A percentile compares a stretch with the other conserved stretches of the same genome.
Conservation (phyloP, 2,113 vertebrate species). For the Nothoprocta pentlandii region DNA sequence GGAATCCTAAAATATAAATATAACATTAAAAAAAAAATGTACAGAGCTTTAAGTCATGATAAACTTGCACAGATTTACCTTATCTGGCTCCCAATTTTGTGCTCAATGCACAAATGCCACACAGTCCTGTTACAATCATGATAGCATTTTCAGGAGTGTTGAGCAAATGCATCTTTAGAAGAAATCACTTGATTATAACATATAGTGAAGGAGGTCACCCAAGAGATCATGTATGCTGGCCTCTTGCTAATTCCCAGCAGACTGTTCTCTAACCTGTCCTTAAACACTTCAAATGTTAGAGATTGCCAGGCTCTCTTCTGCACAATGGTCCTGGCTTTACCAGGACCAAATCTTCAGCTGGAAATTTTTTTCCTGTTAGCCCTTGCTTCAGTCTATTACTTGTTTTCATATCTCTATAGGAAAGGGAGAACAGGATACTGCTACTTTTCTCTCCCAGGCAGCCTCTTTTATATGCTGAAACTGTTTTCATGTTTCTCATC, state of each 20-base stretch:
- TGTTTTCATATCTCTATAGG: not conserved
- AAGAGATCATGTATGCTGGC: not conserved
- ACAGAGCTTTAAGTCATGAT: not conserved
- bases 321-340: not conserved
- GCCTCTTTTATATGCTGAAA: not conserved
- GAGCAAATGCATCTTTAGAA: not conserved
- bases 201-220: not conserved
- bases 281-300: not conserved
- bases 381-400: not conserved
- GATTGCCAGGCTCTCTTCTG: fast-evolving
- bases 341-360: not conserved
- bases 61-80: not conserved
- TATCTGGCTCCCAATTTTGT: not conserved
- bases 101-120: not conserved
- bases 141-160: not conserved
- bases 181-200: not conserved
- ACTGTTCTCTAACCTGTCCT: not conserved
- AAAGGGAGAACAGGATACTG: not conserved
- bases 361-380: not conserved
- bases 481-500: not conserved
- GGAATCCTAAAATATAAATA: not conserved
- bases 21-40: not conserved
- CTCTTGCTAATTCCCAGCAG: not conserved
- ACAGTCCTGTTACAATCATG: not conserved
- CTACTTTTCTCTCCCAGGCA: not conserved